Evolutionary conservation across 2,888 invertebrate genomes (phyloP).

Genomic region (Calliphora vomitoria): DNA sequence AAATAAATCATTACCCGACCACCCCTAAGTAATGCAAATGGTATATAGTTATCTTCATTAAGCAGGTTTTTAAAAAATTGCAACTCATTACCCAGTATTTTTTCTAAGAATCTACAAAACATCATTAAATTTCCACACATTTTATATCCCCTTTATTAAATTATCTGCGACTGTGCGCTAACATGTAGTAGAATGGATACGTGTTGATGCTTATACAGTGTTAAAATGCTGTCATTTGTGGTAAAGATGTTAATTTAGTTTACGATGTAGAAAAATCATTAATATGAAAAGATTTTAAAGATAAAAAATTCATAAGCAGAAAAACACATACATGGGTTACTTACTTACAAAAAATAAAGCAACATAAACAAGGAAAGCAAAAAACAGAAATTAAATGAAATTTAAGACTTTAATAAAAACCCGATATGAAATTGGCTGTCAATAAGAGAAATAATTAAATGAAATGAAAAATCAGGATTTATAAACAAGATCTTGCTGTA

Average conservation of each 20-base stretch:
- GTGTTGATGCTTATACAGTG: constrained; percentile 48
- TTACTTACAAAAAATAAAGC: constrained; percentile 26
- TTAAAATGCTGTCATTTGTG: constrained; percentile 64
- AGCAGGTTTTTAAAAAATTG: too few relatives aligned
- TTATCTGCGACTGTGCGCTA: constrained; percentile 3
- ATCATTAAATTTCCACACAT: background rate
- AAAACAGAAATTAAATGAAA: constrained; percentile 11
- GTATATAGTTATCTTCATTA: too few relatives aligned
- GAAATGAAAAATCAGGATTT: constrained; percentile 36
- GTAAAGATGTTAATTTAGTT: constrained; percentile 67
- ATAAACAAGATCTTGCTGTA: constrained; percentile 9
- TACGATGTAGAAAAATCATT: constrained; percentile 64
- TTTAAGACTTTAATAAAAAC: constrained; percentile 55
- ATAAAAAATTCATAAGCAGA: constrained; percentile 56
- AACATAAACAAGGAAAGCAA: background rate
- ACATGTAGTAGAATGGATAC: constrained; percentile 33
- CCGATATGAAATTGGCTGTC: constrained; percentile 10
- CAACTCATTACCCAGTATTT: too few relatives aligned
- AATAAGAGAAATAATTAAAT: constrained; percentile 39
- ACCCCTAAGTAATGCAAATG: too few relatives aligned
- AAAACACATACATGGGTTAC: constrained; percentile 21
- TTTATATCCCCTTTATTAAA: background rate
- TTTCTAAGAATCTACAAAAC: too few relatives aligned
- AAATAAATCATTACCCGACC: too few relatives aligned
- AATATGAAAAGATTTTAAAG: constrained; percentile 59